Conservation (phyloP, 2,113 vertebrate species). For the Pangasianodon gigas region DNA sequence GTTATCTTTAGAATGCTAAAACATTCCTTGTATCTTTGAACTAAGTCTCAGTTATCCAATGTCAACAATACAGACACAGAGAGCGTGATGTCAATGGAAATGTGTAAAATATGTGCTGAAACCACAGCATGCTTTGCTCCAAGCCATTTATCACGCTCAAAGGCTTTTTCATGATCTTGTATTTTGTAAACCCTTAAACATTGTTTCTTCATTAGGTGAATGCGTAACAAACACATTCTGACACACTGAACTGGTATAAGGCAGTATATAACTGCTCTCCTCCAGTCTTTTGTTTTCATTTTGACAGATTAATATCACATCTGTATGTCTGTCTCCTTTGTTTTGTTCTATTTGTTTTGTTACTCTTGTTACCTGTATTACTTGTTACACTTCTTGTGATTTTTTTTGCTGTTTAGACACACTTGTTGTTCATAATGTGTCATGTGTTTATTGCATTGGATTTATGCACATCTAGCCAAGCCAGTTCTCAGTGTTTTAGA, state of each 20-base stretch:
- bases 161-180: neutral
- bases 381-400: neutral
- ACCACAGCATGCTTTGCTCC: neutral
- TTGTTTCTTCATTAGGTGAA: neutral
- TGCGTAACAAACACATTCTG: neutral
- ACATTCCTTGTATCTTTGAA: neutral
- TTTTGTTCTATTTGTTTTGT: neutral
- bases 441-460: neutral
- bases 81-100: neutral
- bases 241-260: too few species aligned
- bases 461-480: neutral
- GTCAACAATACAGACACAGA: neutral
- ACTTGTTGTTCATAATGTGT: neutral
- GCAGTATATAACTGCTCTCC: too few species aligned
- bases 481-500: neutral
- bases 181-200: neutral
- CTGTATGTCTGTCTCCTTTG: neutral
- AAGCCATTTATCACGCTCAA: neutral
- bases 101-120: neutral
- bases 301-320: neutral
- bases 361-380: neutral
- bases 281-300: neutral
- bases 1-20: neutral
- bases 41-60: neutral
- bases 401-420: neutral